Percentiles rank a stretch among this genome's conserved stretches.
phyloP scores from a whole-genome alignment of 2,888 invertebrate genomes.

The Hanleya hanleyi region DNA sequence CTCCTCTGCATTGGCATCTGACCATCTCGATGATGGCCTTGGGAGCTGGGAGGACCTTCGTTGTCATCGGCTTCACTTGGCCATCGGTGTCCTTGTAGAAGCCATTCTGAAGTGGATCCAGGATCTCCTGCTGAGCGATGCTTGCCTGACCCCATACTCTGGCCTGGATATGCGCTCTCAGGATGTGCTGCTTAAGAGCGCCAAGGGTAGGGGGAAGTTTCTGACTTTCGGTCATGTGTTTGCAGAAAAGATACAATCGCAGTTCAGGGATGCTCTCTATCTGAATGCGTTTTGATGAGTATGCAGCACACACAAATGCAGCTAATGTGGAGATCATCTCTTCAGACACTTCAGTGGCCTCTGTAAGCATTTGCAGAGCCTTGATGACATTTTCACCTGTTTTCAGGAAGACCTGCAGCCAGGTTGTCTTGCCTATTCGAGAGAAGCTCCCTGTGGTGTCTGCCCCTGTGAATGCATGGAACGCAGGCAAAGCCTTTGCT shows the following conservation, averaged over 20 bases:
- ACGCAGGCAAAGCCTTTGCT: background rate
- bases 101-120: too few relatives aligned
- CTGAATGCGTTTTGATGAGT: constrained; percentile 16
- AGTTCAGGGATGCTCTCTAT: constrained; percentile 15
- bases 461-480: constrained; percentile 11
- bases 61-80: too few relatives aligned
- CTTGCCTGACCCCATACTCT: too few relatives aligned
- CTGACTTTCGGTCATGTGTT: background rate
- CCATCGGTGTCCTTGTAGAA: too few relatives aligned
- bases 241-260: constrained; percentile 24
- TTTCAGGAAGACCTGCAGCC: constrained; percentile 12
- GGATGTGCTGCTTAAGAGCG: background rate
- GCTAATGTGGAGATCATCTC: background rate
- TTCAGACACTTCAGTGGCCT: background rate
- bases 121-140: too few relatives aligned
- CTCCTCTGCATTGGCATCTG: too few relatives aligned
- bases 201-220: constrained; percentile 20
- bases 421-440: constrained; percentile 24
- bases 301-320: constrained; percentile 12
- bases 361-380: background rate
- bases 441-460: constrained; percentile 22
- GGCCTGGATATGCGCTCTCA: too few relatives aligned
- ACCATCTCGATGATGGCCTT: too few relatives aligned
- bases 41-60: too few relatives aligned
- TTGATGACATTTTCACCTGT: background rate